Base-by-base conservation (phyloP, 1,140 invertebrate species). In the Riptortus pedestris region DNA sequence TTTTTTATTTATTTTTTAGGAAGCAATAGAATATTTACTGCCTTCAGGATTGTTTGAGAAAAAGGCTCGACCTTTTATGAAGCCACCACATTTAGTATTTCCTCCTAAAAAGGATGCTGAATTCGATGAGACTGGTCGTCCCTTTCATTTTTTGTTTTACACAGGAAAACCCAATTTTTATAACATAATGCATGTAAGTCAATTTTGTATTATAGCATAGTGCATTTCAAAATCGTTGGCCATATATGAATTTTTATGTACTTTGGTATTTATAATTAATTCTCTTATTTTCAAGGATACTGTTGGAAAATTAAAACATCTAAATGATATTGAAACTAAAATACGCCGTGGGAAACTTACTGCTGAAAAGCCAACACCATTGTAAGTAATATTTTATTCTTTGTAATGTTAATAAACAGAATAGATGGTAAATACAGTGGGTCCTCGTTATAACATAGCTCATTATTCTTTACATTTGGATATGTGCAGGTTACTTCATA, bases 111-210 rank as follows among this genome's bases (percentile, higher is more conserved):
- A 91, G 83, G 89, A 83, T 61, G 92, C 93, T 16, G 84, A 95
- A 75, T 97, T 97, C 81, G 91, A 94, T 77, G 78, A 83, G 69
- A 81, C 79, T 68, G 95, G 94, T 0, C 79, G 93, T 71, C 94
- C 95, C 3, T 85, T 84, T 75, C 88, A 96, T 77, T 85, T 81
- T 58, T 76, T 96, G 63, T 97, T 95, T 77, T 98, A 96, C 71
- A 97, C 93, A 0, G 80, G 79, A 48, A 86, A 82, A 72, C 84
- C 90, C 4, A 87, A 91, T 73, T 97, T 85, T 74, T 91, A 87
- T 72, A 79, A 88, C 71, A 64, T 85, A n/a, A 74, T 95, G 68
- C 83, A 90, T 79, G 92, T 95, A 76, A 79, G 79, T 74, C 70
- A 43, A 24, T 2, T 26, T 7, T 55, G 26, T 26, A 38, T 38